These are phyloP conservation scores for Seira musarum DNA, from an alignment of 2,888 invertebrate genomes.

Conservation along the genomic window DNA sequence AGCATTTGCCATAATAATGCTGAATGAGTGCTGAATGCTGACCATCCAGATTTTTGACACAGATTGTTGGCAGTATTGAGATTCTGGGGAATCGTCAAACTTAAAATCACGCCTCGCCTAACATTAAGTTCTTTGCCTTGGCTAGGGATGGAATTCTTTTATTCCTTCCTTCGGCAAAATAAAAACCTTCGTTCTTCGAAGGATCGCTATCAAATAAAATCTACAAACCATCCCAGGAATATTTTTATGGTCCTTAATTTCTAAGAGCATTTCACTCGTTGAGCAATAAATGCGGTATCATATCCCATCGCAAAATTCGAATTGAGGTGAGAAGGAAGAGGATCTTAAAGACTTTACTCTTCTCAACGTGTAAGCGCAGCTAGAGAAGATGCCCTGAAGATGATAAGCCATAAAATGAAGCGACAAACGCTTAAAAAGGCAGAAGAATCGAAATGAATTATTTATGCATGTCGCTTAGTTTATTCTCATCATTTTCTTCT, in stretches of 20 bases:
- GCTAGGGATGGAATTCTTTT: too few species aligned
- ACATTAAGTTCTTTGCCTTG: too few species aligned
- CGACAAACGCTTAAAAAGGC: background rate
- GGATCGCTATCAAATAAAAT: background rate
- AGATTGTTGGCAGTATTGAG: background rate
- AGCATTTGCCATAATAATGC: background rate
- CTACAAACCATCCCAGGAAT: too few species aligned
- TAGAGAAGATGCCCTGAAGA: background rate
- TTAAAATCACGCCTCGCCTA: too few species aligned
- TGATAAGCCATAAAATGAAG: too few species aligned
- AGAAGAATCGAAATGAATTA: background rate
- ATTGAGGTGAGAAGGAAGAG: background rate
- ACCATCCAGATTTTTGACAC: constrained; percentile 3
- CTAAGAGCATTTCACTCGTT: too few species aligned
- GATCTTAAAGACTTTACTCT: background rate
- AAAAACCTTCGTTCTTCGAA: background rate
- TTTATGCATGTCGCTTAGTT: background rate
- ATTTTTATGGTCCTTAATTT: background rate
- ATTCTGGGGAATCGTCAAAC: too few species aligned
- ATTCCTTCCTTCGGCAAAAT: background rate
- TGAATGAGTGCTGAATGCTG: constrained; percentile 5
- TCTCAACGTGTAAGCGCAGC: background rate
- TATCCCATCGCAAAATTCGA: background rate
- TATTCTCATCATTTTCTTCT: too few species aligned
- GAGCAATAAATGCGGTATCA: too few species aligned